These are phyloP conservation scores for Leptocoma aspasia DNA, from an alignment of 2,113 vertebrate species.

Conservation along the genomic window DNA sequence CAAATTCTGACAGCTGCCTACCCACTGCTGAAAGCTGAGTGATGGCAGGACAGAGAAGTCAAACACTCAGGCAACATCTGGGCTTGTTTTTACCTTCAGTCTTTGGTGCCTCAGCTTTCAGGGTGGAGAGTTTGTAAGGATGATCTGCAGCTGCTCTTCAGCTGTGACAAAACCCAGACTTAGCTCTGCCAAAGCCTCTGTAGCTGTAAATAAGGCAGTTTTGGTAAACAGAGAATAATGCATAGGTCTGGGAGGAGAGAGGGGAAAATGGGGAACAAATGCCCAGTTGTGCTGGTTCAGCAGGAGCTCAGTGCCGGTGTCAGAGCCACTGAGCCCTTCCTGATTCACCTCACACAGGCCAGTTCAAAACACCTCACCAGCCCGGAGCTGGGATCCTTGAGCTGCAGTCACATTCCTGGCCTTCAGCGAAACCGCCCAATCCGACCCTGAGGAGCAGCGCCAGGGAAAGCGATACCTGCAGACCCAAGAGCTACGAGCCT, in stretches of 20 bases:
- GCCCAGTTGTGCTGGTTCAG: not conserved
- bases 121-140: not conserved
- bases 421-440: not conserved
- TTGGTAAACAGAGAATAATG: not conserved
- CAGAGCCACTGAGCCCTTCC: not conserved
- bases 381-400: rapidly evolving
- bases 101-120: not conserved
- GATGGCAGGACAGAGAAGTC: not conserved
- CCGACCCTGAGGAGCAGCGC: not conserved
- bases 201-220: not conserved
- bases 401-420: not conserved
- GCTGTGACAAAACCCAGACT: not conserved
- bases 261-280: not conserved
- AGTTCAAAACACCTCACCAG: not conserved
- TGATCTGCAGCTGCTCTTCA: not conserved
- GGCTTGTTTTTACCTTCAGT: not conserved
- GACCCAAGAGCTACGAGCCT: not conserved
- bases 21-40: not conserved
- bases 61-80: not conserved
- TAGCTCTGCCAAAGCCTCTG: not conserved
- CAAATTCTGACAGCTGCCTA: not conserved
- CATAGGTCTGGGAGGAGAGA: not conserved
- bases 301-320: not conserved
- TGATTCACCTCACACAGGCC: not conserved
- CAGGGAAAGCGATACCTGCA: not conserved